Conservation (phyloP, 23 tunicate species). For the Trididemnum nubilum region DNA sequence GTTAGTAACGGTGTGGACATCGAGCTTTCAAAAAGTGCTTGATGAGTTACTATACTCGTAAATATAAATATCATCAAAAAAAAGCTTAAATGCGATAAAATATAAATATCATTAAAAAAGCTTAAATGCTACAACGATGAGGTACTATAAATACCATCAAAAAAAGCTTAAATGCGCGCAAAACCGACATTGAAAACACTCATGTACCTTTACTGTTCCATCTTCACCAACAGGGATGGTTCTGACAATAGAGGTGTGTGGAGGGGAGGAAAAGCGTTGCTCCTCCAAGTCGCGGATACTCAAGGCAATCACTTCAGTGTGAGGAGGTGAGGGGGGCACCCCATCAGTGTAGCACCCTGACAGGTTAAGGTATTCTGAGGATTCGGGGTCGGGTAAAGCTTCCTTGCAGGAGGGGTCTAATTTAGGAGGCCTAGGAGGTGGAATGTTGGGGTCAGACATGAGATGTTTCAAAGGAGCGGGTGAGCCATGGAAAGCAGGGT, state of each 20-base stretch:
- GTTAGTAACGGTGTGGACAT: too few species aligned
- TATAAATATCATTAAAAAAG: too few species aligned
- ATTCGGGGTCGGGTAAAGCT: neutral
- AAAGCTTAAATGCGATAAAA: too few species aligned
- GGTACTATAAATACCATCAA: too few species aligned
- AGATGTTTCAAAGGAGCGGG: constrained; percentile 15
- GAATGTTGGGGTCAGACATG: neutral
- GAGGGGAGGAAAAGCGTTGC: constrained; percentile 4
- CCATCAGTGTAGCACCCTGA: constrained; percentile 10
- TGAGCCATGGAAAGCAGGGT: neutral
- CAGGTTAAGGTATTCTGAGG: neutral
- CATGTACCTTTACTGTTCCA: too few species aligned
- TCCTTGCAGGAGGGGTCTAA: constrained; percentile 19
- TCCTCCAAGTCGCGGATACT: neutral
- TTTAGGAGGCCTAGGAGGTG: constrained; percentile 69
- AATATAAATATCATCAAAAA: too few species aligned
- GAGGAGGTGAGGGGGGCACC: constrained; percentile 34
- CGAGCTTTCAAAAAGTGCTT: too few species aligned
- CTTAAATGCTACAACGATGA: too few species aligned
- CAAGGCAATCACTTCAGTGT: constrained; percentile 10
- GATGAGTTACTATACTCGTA: too few species aligned
- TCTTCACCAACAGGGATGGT: neutral
- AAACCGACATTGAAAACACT: too few species aligned
- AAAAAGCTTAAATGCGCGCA: too few species aligned
- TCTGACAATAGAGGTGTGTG: constrained; percentile 14